Conservation (phyloP, 1,140 invertebrate genomes). For the Drepana arcuata region DNA sequence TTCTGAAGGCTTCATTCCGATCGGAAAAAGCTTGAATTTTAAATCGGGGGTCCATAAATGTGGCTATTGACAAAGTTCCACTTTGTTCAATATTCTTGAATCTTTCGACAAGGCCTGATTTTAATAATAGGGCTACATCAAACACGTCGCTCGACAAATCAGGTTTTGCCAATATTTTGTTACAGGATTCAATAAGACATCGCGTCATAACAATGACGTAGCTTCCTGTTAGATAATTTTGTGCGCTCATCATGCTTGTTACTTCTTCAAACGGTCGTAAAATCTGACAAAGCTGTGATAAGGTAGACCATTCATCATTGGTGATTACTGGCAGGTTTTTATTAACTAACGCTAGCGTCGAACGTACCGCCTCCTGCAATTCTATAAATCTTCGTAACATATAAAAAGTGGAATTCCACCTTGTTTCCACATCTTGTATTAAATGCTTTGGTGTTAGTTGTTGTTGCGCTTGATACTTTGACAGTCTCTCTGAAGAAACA, state of each 20-base stretch:
- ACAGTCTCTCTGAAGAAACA: constrained; percentile 5
- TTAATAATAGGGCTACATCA: constrained; percentile 4
- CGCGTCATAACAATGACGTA: constrained; percentile 3
- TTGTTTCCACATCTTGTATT: constrained; percentile 8
- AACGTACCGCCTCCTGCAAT: constrained; percentile 4
- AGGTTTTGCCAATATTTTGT: constrained; percentile 6
- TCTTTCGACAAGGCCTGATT: too few species aligned
- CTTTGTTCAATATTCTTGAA: constrained; percentile 9
- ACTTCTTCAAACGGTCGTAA: constrained; percentile 10
- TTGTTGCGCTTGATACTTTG: constrained; percentile 17
- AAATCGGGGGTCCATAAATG: constrained; percentile 26
- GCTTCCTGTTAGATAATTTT: constrained; percentile 8
- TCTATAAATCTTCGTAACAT: constrained; percentile 11
- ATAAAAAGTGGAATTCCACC: constrained; percentile 9
- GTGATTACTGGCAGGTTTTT: constrained; percentile 1
- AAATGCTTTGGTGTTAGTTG: constrained; percentile 12
- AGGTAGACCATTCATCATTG: constrained; percentile 7
- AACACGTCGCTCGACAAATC: constrained; percentile 3
- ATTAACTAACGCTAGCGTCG: constrained; percentile 1
- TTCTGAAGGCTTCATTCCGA: too few species aligned
- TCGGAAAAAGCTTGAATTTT: too few species aligned
- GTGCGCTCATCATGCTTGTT: constrained; percentile 5
- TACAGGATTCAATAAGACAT: constrained; percentile 4
- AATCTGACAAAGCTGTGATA: constrained; percentile 6
- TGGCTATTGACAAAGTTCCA: constrained; percentile 16